Percentiles rank a stretch among this genome's conserved stretches.
Conservation (phyloP, 2,888 invertebrate species). For the Panopea generosa region DNA sequence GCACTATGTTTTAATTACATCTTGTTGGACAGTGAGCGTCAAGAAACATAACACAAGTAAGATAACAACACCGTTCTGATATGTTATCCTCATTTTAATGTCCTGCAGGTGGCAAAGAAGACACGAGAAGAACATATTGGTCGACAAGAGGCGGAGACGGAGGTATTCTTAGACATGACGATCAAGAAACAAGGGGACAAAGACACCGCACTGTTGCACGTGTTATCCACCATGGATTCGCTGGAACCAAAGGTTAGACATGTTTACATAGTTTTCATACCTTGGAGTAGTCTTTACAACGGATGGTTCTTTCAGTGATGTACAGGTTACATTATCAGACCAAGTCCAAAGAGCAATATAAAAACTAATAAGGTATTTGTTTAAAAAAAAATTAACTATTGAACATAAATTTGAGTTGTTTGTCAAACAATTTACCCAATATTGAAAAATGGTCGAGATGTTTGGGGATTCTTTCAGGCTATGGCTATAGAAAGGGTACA, state of each 20-base stretch:
- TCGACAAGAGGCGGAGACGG: conserved; percentile 76
- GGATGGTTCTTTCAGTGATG: too few relatives aligned
- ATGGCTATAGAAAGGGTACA: too few relatives aligned
- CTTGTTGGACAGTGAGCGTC: not conserved
- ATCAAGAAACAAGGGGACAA: conserved; percentile 67
- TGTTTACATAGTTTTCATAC: too few relatives aligned
- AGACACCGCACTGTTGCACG: conserved; percentile 75
- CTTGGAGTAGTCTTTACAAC: too few relatives aligned
- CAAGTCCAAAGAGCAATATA: too few relatives aligned
- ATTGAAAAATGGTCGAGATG: too few relatives aligned
- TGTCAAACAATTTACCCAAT: too few relatives aligned
- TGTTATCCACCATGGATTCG: conserved; percentile 68
- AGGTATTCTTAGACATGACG: conserved; percentile 74
- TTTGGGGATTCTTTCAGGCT: too few relatives aligned
- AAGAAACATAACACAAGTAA: not conserved
- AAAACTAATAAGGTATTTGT: too few relatives aligned
- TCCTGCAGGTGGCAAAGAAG: conserved; percentile 73
- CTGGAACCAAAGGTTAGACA: conserved; percentile 63
- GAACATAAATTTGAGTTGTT: too few relatives aligned
- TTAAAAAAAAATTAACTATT: too few relatives aligned
- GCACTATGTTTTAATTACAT: not conserved
- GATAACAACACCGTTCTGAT: not conserved
- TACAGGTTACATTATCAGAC: too few relatives aligned
- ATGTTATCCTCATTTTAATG: not conserved
- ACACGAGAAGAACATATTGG: conserved; percentile 70